These are phyloP conservation scores for Lycorma delicatula DNA, from an alignment of 1,140 invertebrate genomes.

Conservation along the genomic window DNA sequence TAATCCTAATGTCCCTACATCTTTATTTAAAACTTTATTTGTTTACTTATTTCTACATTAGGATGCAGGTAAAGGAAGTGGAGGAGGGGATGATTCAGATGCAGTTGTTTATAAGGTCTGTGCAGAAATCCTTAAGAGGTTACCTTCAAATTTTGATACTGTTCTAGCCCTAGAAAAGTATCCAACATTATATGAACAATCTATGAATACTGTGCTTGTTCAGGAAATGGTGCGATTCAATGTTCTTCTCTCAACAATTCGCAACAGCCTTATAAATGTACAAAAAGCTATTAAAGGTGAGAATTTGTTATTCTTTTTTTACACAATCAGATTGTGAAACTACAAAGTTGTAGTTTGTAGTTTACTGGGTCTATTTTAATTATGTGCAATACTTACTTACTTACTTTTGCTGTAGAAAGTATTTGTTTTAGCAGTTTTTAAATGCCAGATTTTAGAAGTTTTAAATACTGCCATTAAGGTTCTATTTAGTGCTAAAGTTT, in stretches of 20 bases:
- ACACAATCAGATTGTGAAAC: too few species aligned
- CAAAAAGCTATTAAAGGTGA: conserved; percentile 81
- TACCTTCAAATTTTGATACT: conserved; percentile 67
- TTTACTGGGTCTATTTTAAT: too few species aligned
- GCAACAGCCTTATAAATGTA: conserved; percentile 67
- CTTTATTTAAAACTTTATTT: too few species aligned
- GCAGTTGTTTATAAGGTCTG: conserved; percentile 61
- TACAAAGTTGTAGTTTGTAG: too few species aligned
- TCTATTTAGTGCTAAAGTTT: too few species aligned
- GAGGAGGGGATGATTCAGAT: conserved; percentile 47
- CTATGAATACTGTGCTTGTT: conserved; percentile 87
- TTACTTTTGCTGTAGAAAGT: neutral
- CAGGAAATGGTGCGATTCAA: conserved; percentile 92
- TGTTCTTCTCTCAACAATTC: conserved; percentile 61
- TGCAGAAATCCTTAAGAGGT: conserved; percentile 55
- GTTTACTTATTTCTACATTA: conserved; percentile 11
- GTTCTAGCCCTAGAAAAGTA: conserved; percentile 58
- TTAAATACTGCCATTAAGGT: too few species aligned
- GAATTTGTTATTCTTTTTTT: neutral
- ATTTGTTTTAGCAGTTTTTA: neutral
- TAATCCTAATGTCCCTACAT: too few species aligned
- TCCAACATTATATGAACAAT: conserved; percentile 72
- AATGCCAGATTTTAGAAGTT: neutral
- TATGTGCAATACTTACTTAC: neutral
- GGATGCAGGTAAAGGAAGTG: conserved; percentile 36